These are phyloP conservation scores for Pararge aegeria DNA, from an alignment of 1,140 invertebrate genomes.

Conservation along the genomic window DNA sequence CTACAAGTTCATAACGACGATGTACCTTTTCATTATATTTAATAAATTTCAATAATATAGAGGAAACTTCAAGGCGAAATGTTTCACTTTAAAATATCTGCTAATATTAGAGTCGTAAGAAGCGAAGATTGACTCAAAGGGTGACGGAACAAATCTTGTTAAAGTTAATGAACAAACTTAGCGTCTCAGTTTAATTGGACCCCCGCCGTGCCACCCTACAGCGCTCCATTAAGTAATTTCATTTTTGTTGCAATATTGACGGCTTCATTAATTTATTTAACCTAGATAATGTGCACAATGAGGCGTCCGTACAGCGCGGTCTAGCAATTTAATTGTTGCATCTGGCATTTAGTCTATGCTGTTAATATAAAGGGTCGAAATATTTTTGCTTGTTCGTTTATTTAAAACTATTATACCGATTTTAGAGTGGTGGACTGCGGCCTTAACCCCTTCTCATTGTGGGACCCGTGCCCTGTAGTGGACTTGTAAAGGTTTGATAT, in stretches of 20 bases:
- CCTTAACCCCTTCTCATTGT: too few relatives aligned
- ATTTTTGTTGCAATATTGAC: constrained; percentile 42
- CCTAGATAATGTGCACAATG: constrained; percentile 12
- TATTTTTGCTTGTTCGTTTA: too few relatives aligned
- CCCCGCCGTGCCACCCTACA: constrained; percentile 37
- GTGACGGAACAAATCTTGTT: constrained; percentile 61
- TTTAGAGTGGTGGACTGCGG: too few relatives aligned
- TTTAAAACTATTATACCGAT: too few relatives aligned
- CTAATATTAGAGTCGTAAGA: constrained; percentile 47
- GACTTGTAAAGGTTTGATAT: too few relatives aligned
- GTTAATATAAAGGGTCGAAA: too few relatives aligned
- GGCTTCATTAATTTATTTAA: constrained; percentile 23
- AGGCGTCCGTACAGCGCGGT: neutral
- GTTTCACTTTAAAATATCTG: constrained; percentile 36
- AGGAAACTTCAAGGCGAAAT: constrained; percentile 3
- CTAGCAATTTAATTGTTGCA: neutral
- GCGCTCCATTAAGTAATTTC: constrained; percentile 34
- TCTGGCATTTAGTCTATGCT: too few relatives aligned
- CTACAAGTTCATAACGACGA: too few relatives aligned
- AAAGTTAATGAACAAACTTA: constrained; percentile 67
- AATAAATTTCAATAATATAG: neutral
- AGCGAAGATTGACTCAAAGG: constrained; percentile 46
- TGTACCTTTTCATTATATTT: neutral
- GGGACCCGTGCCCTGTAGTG: too few relatives aligned
- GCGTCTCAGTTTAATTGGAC: constrained; percentile 58